Evolutionary conservation across 2,888 invertebrate species (phyloP), one percentile per base, ranked within the genome.

Genomic region (Zhengitettix transpicula): DNA sequence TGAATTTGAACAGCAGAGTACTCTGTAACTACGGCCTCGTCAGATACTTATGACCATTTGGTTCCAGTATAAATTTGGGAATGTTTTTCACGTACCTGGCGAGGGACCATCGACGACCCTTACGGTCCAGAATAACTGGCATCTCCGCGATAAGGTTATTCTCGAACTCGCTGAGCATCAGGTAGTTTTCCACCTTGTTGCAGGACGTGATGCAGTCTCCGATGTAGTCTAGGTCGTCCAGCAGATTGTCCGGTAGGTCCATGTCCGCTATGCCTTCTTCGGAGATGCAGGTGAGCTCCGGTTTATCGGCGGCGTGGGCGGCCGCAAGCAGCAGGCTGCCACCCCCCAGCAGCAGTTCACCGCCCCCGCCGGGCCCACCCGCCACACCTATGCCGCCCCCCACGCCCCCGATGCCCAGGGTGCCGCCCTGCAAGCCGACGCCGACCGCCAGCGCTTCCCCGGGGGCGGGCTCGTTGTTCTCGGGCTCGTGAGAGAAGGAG

Each of bases 81-180:
- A 28, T 28, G 28, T 28, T 2, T 7, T 28, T 2, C 3, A 63
- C 68, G 64, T 69, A 76, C 64, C 78, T 78, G 2, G 85, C 84
- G 61, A 85, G 73, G 12, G 87, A 86, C 85, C 86, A 87, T 55
- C 85, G 78, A 54, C 87, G 75, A 14, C 82, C 83, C 63, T 82
- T 82, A 53, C 85, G 78, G 70, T 87, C 87, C 73, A 83, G 79
- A 67, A 86, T 76, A 67, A 82, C 83, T 17, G 87, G 87, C 75
- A 85, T 78, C 71, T 87, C 87, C 1, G 87, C 86, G 68, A 86
- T 87, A 61, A 89, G 74, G 72, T 89, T 89, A 75, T 89, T 89
- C 71, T 89, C 89, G 72, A 87, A 89, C 72, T 89, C 89, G 68
- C 87, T 87, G 64, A 89, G 78, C 87, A 89, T 88, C 67, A 89